Percentiles rank a stretch among this genome's conserved stretches.
Conservation (phyloP, 1,140 invertebrate genomes). For the Microplitis demolitor region DNA sequence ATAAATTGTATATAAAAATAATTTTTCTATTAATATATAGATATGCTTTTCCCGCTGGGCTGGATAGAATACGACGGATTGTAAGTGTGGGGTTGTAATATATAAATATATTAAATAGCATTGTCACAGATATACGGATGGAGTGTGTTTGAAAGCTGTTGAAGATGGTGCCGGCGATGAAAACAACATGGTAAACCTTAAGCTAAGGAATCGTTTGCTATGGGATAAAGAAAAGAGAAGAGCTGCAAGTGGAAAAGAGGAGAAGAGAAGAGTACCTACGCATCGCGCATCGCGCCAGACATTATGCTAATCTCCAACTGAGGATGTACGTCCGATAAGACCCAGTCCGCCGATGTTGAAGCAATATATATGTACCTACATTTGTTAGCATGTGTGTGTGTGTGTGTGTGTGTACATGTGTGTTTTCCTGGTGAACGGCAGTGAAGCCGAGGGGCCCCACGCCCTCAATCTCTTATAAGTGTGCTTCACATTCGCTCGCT, state of each 20-base stretch:
- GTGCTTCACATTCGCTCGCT: slow-evolving; percentile 33
- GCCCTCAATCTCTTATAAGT: slow-evolving; percentile 54
- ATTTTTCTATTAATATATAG: too few species aligned
- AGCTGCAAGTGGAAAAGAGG: background rate
- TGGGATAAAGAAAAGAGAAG: background rate
- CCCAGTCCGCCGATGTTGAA: slow-evolving; percentile 20
- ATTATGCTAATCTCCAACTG: slow-evolving; percentile 61
- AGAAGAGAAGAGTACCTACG: slow-evolving; percentile 47
- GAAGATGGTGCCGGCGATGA: slow-evolving; percentile 22
- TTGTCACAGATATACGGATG: slow-evolving; percentile 8
- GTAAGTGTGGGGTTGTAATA: background rate
- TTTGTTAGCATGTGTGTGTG: slow-evolving; percentile 27
- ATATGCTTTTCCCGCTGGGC: too few species aligned
- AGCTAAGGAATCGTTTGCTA: background rate
- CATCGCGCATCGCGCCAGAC: slow-evolving; percentile 57
- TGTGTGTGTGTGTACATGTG: too few species aligned
- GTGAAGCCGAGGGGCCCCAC: slow-evolving; percentile 57
- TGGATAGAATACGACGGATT: background rate
- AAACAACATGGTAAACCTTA: slow-evolving; percentile 30
- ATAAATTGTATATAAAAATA: background rate
- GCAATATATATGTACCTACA: slow-evolving; percentile 22
- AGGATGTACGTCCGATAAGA: slow-evolving; percentile 61
- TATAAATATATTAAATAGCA: slow-evolving; percentile 15
- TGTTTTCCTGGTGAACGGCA: slow-evolving; percentile 15
- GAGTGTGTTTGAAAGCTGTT: slow-evolving; percentile 10